These are phyloP conservation scores for Mythimna lalbum DNA, from an alignment of 2,888 invertebrate genomes.

Conservation along the genomic window DNA sequence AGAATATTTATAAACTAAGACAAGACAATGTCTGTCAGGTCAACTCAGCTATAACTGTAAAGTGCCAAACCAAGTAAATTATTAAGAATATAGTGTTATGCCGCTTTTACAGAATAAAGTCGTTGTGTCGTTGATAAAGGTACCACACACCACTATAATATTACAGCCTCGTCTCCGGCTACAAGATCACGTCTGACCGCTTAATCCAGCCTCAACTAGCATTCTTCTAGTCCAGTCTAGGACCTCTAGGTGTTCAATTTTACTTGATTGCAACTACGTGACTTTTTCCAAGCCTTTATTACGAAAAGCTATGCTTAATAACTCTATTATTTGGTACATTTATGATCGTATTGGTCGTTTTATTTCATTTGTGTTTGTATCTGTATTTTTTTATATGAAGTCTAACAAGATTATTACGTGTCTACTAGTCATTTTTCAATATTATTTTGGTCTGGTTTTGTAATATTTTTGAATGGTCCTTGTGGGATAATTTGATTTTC, in stretches of 20 bases:
- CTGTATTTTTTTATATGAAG: not conserved
- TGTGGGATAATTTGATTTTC: not conserved
- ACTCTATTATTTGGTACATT: constrained; percentile 14
- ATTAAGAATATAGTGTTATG: no score
- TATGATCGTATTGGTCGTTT: not conserved
- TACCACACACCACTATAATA: not conserved
- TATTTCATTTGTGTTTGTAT: no score
- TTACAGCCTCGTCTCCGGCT: no score
- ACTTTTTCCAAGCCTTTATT: constrained; percentile 15
- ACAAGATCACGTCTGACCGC: constrained; percentile 23
- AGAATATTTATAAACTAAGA: no score
- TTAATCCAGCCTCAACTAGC: constrained; percentile 8
- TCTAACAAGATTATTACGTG: not conserved
- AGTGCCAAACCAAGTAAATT: no score
- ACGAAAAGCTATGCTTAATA: constrained; percentile 26
- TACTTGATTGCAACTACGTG: constrained; percentile 42
- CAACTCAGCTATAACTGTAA: no score
- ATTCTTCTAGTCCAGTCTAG: constrained; percentile 5
- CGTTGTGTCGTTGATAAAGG: no score
- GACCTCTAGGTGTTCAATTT: constrained; percentile 14
- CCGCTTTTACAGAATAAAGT: no score
- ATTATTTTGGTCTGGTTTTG: constrained; percentile 3
- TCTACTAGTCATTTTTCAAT: not conserved
- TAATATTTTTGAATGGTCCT: not conserved
- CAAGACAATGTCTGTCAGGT: no score